Base-by-base conservation (phyloP, 2,113 vertebrate genomes). In the Crotophaga sulcirostris region DNA sequence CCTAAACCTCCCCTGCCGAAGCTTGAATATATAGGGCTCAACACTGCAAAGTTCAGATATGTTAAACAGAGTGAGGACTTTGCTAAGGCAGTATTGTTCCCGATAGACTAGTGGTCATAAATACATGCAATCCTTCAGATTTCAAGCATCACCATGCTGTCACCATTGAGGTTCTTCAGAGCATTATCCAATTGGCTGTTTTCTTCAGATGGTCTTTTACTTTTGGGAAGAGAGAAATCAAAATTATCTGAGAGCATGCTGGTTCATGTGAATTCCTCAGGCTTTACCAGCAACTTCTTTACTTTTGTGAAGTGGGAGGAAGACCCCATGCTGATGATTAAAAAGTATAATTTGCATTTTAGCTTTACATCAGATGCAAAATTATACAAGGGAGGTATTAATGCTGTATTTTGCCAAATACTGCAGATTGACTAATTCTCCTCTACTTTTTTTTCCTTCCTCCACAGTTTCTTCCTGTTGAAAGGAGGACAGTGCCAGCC, bases 51-150 rank as follows among this genome's bases (percentile, higher is more conserved):
- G 62, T 68, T 81, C 69, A 56, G 23, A 6, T 34, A 40, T 54
- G 69, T 49, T 87, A 68, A 92, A 51, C 36, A 81, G 64, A 92
- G 84, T 49, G 93, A 89, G 62, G 77, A 76, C 74, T 94, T 87
- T 94, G 87, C 89, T 87, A 95, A 89, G 54, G 49, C 69, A 94
- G 84, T 89, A 60, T 34, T 89, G 74, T 90, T 92, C 82, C 94
- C 67, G 42, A 11, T 13, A 58, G 21, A 54, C n/a, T 87, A 66
- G 52, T 58, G 66, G 49, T 79, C 74, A 87, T 56, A 96, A 93
- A 76, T 45, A 92, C 54, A 28, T 36, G 28, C 29, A 34, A 19
- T 63, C 40, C 28, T 75, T 82, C 56, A 55, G 34, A 49, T 64
- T 90, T 84, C 82, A 87, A 63, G 40, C 77, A 34, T 12, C n/a